These are phyloP conservation scores for Hipparchia semele DNA, from an alignment of 2,888 invertebrate genomes.

Conservation along the genomic window DNA sequence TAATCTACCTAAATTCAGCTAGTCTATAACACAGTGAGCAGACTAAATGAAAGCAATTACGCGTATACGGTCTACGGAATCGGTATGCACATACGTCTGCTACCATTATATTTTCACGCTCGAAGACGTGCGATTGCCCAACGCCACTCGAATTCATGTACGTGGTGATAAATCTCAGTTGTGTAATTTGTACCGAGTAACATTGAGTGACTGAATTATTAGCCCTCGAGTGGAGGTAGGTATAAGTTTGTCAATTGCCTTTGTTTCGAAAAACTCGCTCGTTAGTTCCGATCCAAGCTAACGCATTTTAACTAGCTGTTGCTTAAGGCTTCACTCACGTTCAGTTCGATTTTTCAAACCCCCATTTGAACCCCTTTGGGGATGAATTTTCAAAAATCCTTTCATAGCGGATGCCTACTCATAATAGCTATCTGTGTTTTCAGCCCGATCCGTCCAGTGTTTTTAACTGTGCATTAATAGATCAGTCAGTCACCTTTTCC, in stretches of 20 bases:
- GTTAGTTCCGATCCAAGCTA: too few species aligned
- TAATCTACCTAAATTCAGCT: background rate
- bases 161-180: constrained; percentile 33
- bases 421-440: too few species aligned
- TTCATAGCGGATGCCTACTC: too few species aligned
- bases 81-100: constrained; percentile 51
- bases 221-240: background rate
- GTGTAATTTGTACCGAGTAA: constrained; percentile 26
- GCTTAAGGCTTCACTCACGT: too few species aligned
- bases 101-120: constrained; percentile 66
- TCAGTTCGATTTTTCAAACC: too few species aligned
- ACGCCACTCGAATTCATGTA: constrained; percentile 46
- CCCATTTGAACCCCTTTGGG: too few species aligned
- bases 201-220: constrained; percentile 1
- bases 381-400: too few species aligned
- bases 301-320: too few species aligned
- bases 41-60: constrained; percentile 57
- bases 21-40: constrained; percentile 41
- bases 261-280: background rate
- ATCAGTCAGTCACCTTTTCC: too few species aligned
- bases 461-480: too few species aligned
- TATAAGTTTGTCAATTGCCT: too few species aligned
- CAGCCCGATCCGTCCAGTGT: too few species aligned
- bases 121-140: constrained; percentile 53
- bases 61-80: constrained; percentile 44